A percentile compares a stretch with the other conserved stretches of the same genome.
Evolutionary conservation across 2,113 vertebrate species (phyloP).

Genomic region (Phodopus roborovskii): DNA sequence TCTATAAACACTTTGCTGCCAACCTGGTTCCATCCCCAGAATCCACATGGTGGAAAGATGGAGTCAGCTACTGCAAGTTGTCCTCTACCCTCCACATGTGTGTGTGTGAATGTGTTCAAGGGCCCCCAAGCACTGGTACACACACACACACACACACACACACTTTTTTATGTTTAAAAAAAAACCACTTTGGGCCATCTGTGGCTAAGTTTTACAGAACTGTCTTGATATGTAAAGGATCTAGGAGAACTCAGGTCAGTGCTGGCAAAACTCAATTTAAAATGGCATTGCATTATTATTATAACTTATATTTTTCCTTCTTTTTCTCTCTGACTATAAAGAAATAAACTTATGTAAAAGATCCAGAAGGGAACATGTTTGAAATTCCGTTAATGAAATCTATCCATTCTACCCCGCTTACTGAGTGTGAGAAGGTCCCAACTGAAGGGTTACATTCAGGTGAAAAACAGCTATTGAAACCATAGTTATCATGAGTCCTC

Average conservation of each 20-base stretch:
- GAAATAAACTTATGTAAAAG: not conserved
- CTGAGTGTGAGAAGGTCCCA: not conserved
- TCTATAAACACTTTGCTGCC: not conserved
- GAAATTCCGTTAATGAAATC: not conserved
- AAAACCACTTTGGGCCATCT: not conserved
- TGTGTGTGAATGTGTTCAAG: not conserved
- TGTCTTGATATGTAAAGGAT: not conserved
- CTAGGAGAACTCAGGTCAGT: not conserved
- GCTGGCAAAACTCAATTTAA: not conserved
- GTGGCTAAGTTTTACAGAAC: not conserved
- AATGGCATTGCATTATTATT: not conserved
- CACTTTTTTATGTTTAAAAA: not conserved
- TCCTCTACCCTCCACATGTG: no score
- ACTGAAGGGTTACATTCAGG: not conserved
- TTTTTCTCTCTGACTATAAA: not conserved
- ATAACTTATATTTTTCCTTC: not conserved
- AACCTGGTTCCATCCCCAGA: not conserved
- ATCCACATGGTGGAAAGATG: not conserved
- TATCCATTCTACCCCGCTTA: not conserved
- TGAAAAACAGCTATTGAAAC: not conserved
- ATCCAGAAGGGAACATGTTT: not conserved
- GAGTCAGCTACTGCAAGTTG: not conserved
- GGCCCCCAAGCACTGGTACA: no score
- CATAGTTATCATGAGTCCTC: not conserved
- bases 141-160: not conserved